Base-by-base conservation (phyloP, 2,888 invertebrate genomes). In the Gari tellinella region DNA sequence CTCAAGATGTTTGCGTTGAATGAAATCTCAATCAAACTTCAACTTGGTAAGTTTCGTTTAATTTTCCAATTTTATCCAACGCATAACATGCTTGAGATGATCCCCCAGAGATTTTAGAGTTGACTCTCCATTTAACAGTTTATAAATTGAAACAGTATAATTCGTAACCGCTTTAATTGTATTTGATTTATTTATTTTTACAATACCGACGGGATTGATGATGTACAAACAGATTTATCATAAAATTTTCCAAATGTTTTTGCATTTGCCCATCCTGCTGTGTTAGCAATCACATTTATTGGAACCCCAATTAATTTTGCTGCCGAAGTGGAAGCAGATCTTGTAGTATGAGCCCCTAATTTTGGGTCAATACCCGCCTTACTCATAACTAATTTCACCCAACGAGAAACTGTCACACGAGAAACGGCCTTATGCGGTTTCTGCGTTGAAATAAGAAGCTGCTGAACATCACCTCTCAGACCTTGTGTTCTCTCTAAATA, bases 51-150 rank as follows among this genome's bases (percentile, higher is more conserved):
- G 66, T 62, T 41, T 72, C n/a, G n/a, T n/a, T n/a, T n/a, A n/a
- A n/a, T n/a, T n/a, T n/a, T n/a, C n/a, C n/a, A n/a, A n/a, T n/a
- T 72, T 51, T 55, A 65, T 72, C 49, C 23, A n/a, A 57, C 26
- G 46, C 61, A 57, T 64, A 63, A 64, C 57, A n/a, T n/a, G n/a
- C 52, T 64, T 52, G 45, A n/a, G 45, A 37, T 31, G 70, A 26
- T 40, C 58, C 64, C 70, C 63, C 70, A 70, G 70, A 70, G 70
- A 64, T 46, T 70, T 70, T 63, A 69, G 69, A 69, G 69, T 19
- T 57, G 63, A 38, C 52, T 70, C 37, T 70, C 43, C 43, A 65
- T 17, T n/a, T n/a, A n/a, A n/a, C n/a, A n/a, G n/a, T n/a, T n/a
- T n/a, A n/a, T n/a, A n/a, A n/a, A n/a, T n/a, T n/a, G n/a, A n/a